Conservation (phyloP, 2,113 vertebrate genomes). For the Nipponia nippon region DNA sequence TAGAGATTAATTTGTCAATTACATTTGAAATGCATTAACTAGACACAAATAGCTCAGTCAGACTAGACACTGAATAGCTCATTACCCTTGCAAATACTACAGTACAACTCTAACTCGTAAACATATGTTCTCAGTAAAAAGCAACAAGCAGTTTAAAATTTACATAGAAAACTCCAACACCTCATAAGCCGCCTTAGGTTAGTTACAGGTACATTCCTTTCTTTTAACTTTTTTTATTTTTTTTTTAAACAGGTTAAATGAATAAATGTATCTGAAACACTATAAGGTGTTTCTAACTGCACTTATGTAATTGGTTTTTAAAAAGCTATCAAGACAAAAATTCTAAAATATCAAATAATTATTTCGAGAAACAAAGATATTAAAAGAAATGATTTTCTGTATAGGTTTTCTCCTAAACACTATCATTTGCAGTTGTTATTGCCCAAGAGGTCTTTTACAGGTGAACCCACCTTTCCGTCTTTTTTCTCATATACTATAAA, state of each 20-base stretch:
- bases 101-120: not conserved
- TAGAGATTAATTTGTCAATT: constrained; percentile 47
- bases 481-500: not conserved
- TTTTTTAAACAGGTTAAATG: not conserved
- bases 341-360: not conserved
- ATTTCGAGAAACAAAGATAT: not conserved
- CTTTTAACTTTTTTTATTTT: not conserved
- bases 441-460: not conserved
- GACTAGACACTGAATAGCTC: constrained; percentile 23
- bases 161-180: not conserved
- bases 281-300: not conserved
- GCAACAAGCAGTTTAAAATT: not conserved
- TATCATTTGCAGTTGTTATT: not conserved
- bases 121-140: not conserved
- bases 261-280: not conserved
- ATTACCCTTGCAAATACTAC: not conserved
- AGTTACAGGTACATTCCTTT: not conserved
- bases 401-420: not conserved
- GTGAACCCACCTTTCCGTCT: rapidly evolving
- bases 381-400: not conserved
- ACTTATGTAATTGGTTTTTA: not conserved
- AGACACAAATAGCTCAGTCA: not conserved
- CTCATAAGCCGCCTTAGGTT: not conserved
- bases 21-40: constrained; percentile 13
- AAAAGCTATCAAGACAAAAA: not conserved